phyloP scores from a whole-genome alignment of 2,888 invertebrate genomes.

The Chaetogeoica ovagalla region DNA sequence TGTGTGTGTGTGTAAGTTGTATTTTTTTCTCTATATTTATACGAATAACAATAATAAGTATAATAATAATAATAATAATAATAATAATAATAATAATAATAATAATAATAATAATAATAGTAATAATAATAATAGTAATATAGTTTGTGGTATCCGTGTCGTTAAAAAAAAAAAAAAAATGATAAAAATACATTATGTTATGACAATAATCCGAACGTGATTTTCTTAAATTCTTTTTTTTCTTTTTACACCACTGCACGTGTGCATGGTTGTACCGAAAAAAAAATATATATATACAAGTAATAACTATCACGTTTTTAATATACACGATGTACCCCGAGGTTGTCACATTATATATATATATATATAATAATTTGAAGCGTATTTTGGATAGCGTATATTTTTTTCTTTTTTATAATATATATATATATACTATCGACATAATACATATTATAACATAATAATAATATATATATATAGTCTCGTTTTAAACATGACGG shows the following conservation, averaged over 20 bases:
- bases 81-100: too few species aligned
- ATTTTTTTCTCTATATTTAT: too few species aligned
- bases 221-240: constrained; percentile 22
- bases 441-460: constrained; percentile 44
- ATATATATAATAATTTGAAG: constrained; percentile 39
- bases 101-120: too few species aligned
- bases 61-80: too few species aligned
- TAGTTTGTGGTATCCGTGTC: neutral
- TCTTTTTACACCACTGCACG: neutral
- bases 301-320: constrained; percentile 39
- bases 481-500: constrained; percentile 47
- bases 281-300: constrained; percentile 30
- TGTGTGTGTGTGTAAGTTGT: neutral
- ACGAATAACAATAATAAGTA: too few species aligned
- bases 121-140: too few species aligned
- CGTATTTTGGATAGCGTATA: constrained; percentile 35
- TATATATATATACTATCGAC: constrained; percentile 5
- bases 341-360: constrained; percentile 10
- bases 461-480: constrained; percentile 4
- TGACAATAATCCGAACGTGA: constrained; percentile 15
- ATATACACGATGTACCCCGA: constrained; percentile 25
- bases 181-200: neutral
- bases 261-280: neutral
- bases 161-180: neutral
- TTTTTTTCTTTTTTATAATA: neutral